Evolutionary conservation across 2,888 invertebrate genomes (phyloP).

Genomic region (Drosophila bunnanda): DNA sequence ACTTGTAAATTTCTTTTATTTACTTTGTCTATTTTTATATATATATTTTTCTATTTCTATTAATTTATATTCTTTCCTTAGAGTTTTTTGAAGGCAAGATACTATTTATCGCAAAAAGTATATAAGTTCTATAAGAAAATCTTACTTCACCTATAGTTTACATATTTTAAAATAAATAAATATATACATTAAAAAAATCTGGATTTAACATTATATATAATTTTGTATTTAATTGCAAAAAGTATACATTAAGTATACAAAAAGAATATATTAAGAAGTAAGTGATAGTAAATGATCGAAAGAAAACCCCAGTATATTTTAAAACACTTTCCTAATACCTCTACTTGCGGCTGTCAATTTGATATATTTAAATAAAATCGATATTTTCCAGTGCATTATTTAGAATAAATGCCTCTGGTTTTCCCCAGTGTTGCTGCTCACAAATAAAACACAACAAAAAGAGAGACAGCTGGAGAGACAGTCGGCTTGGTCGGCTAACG

Average conservation of each 20-base stretch:
- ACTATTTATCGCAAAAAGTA: neutral
- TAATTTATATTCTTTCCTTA: neutral
- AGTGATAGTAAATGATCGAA: no score
- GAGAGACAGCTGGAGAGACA: slow-evolving; percentile 25
- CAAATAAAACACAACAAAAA: neutral
- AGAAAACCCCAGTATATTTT: neutral
- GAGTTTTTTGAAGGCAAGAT: neutral
- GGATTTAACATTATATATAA: no score
- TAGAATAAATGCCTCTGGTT: neutral
- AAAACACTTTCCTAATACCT: neutral
- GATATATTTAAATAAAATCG: neutral
- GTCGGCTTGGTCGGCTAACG: slow-evolving; percentile 33
- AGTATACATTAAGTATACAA: no score
- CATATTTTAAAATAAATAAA: no score
- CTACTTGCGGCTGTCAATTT: neutral
- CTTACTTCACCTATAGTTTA: no score
- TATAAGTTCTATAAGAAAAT: neutral
- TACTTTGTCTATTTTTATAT: no score
- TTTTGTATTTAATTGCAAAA: no score
- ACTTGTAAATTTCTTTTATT: neutral
- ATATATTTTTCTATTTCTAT: neutral
- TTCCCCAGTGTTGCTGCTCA: slow-evolving; percentile 12
- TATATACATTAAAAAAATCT: no score
- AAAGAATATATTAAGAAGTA: no score
- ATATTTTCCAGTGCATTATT: neutral